These are phyloP conservation scores for Pangasius krempfi DNA, from an alignment of 2,797 vertebrate species.

Conservation along the genomic window DNA sequence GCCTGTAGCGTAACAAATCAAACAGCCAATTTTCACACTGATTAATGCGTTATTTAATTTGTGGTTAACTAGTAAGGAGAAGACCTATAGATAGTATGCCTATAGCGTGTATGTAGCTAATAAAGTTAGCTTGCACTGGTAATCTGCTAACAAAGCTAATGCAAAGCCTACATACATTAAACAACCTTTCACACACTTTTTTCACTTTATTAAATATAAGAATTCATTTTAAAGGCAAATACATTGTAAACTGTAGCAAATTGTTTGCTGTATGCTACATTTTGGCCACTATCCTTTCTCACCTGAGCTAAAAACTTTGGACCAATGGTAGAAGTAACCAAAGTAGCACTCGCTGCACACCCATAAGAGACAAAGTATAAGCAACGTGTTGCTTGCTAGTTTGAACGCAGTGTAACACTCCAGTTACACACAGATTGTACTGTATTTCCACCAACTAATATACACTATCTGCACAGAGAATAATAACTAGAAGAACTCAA, in stretches of 20 bases:
- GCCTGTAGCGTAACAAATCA: too few species aligned
- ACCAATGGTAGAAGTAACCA: too few species aligned
- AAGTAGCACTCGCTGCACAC: background rate
- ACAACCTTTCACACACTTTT: background rate
- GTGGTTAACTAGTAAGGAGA: too few species aligned
- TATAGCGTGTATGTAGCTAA: background rate
- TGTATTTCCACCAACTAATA: background rate
- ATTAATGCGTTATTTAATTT: too few species aligned
- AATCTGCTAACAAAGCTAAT: background rate
- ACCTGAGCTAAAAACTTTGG: too few species aligned
- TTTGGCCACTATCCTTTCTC: background rate
- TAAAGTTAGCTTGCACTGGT: background rate
- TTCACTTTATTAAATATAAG: background rate
- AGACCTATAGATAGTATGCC: too few species aligned
- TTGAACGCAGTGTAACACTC: background rate
- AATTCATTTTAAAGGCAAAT: background rate
- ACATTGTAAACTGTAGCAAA: background rate
- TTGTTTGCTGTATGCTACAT: background rate
- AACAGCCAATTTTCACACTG: too few species aligned
- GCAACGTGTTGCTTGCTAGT: background rate
- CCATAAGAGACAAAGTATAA: background rate
- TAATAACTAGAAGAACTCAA: background rate
- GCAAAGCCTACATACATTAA: background rate
- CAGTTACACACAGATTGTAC: background rate
- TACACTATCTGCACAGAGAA: background rate